Conservation (phyloP, 2,888 invertebrate species). For the Gasteruption jaculator region DNA sequence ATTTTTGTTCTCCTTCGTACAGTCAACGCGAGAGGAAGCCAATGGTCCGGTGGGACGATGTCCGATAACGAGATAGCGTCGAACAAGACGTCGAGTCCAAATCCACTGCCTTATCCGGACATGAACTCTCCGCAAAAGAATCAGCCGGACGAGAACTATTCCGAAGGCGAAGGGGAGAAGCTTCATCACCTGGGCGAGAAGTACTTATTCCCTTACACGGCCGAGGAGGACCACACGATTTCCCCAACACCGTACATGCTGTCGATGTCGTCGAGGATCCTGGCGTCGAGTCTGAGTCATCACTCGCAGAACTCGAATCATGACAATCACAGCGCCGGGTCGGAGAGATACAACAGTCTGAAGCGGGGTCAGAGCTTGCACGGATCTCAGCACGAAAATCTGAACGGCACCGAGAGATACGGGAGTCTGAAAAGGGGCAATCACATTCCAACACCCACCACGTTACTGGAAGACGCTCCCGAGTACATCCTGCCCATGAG, state of each 20-base stretch:
- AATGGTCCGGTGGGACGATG: conserved; percentile 77
- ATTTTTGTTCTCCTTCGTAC: no score
- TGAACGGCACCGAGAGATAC: conserved; percentile 42
- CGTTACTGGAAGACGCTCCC: conserved; percentile 40
- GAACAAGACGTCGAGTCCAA: conserved; percentile 62
- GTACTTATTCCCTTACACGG: conserved; percentile 81
- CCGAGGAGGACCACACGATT: conserved; percentile 52
- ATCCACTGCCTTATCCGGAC: conserved; percentile 73
- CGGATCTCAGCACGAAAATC: conserved; percentile 45
- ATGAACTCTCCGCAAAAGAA: conserved; percentile 54
- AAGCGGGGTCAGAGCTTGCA: conserved; percentile 45
- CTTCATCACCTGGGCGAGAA: conserved; percentile 68
- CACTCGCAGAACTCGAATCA: conserved; percentile 48
- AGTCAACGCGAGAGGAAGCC: conserved; percentile 52
- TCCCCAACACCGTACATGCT: conserved; percentile 49
- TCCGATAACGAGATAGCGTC: conserved; percentile 70
- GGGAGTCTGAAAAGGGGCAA: conserved; percentile 47
- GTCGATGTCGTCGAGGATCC: conserved; percentile 46
- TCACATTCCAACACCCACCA: conserved; percentile 38
- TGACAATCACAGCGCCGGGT: conserved; percentile 41
- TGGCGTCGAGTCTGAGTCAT: conserved; percentile 47
- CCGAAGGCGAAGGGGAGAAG: conserved; percentile 47
- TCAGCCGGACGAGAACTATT: conserved; percentile 45
- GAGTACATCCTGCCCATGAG: conserved; percentile 48
- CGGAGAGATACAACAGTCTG: conserved; percentile 45